phyloP scores from a whole-genome alignment of 2,797 vertebrate species.

The Poeciliopsis turneri region DNA sequence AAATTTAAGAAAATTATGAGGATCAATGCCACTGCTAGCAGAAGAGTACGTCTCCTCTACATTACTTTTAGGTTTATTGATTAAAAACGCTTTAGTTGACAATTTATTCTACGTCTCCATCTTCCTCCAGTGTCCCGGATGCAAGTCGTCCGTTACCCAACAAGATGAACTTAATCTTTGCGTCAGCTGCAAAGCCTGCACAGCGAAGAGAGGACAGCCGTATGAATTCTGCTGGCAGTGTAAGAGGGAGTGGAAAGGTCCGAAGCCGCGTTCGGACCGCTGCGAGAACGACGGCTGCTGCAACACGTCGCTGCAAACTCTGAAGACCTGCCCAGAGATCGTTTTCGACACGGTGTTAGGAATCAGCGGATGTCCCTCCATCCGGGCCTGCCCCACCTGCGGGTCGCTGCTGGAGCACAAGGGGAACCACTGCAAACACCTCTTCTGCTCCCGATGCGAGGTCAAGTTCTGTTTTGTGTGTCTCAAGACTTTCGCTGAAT shows the following conservation, averaged over 20 bases:
- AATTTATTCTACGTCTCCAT: background rate
- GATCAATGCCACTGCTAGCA: slow-evolving; percentile 41
- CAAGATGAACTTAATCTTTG: slow-evolving; percentile 1
- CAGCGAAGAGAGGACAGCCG: rapidly evolving
- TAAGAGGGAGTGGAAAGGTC: slow-evolving; percentile 52
- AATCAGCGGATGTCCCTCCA: slow-evolving; percentile 43
- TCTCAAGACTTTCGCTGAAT: slow-evolving; percentile 28
- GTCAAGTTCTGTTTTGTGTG: slow-evolving; percentile 68
- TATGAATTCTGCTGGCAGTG: slow-evolving; percentile 69
- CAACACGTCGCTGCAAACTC: slow-evolving; percentile 17
- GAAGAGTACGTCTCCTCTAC: slow-evolving; percentile 53
- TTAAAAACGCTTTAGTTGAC: background rate
- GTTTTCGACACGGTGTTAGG: slow-evolving; percentile 4
- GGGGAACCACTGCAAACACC: slow-evolving; percentile 28
- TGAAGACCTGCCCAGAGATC: slow-evolving; percentile 41
- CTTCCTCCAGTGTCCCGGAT: slow-evolving; percentile 16
- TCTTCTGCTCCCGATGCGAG: slow-evolving; percentile 21
- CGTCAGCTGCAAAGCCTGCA: slow-evolving; percentile 2
- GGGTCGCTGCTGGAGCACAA: slow-evolving; percentile 49
- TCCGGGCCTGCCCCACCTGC: slow-evolving; percentile 59
- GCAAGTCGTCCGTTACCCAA: background rate
- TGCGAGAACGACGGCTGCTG: slow-evolving; percentile 41
- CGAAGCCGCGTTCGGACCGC: slow-evolving; percentile 1
- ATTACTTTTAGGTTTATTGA: background rate
- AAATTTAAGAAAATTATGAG: slow-evolving; percentile 59